Evolutionary conservation across 1,140 invertebrate species (phyloP), one percentile per base, ranked within the genome.

Genomic region (Anastrepha ludens): DNA sequence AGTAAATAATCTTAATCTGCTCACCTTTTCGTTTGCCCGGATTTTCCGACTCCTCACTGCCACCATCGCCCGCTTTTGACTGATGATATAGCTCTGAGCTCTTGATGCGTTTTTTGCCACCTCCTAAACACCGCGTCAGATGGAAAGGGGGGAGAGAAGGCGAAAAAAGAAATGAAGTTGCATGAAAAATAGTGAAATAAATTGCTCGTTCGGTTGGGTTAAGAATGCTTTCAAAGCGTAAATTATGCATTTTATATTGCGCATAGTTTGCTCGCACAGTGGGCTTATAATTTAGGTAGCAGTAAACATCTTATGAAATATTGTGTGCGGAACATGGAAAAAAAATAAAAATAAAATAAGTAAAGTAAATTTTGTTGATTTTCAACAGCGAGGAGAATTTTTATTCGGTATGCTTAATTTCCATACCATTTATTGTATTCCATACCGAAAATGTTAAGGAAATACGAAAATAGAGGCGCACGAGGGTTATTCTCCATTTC

Each of bases 1-100:
- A 55, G 50, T 65, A 87, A 87, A 39, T 55, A 87, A 78, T 78
- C 47, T 59, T 87, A 85, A 87, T 88, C 85, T 86, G 88, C 92
- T 91, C 90, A 92, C 92, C 92, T 93, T 93, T 93, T 89, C 92
- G 91, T 88, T 93, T 93, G 70, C 91, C 91, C 39, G 91, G 91
- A 91, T 92, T 93, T 89, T 93, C 92, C 85, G 88, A 88, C 78
- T 93, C 92, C 89, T 92, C 90, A 87, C 91, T 86, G 90, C 91
- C 90, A 87, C 92, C 90, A 88, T 92, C 91, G 89, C 91, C 89
- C 50, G 90, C 90, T 87, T 91, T 89, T 59, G 92, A 90, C 86
- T 91, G 91, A 90, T 92, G 92, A 90, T 92, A 90, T 85, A 90
- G 89, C 89, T 93, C 92, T 39, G 91, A 92, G 90, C 91, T 90